Conservation (phyloP, 1,140 invertebrate genomes). For the Battus philenor region DNA sequence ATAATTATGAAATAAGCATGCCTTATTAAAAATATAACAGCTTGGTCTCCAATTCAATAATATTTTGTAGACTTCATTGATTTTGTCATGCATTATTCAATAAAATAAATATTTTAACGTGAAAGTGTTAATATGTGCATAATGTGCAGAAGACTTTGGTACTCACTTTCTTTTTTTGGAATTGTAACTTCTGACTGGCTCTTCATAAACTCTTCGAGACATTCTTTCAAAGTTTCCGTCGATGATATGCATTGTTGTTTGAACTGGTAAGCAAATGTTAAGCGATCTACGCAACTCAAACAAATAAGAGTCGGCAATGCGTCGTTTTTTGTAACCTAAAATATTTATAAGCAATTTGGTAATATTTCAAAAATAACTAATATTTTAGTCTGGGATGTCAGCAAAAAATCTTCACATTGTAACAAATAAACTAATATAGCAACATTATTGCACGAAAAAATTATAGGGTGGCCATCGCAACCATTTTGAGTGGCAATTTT, state of each 20-base stretch:
- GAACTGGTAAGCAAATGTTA: constrained; percentile 71
- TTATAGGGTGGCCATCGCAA: constrained; percentile 74
- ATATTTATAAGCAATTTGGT: constrained; percentile 24
- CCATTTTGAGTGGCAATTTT: constrained; percentile 72
- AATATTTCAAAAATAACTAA: constrained; percentile 20
- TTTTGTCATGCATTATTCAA: too few species aligned
- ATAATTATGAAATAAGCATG: too few species aligned
- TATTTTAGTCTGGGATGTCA: constrained; percentile 57
- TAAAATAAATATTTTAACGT: too few species aligned
- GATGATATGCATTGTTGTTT: constrained; percentile 71
- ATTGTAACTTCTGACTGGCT: constrained; percentile 40
- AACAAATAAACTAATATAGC: constrained; percentile 65
- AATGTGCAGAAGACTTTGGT: too few species aligned
- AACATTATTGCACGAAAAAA: constrained; percentile 70
- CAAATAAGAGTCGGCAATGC: constrained; percentile 71
- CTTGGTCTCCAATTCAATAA: too few species aligned
- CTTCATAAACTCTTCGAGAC: constrained; percentile 65
- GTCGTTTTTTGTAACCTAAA: constrained; percentile 69
- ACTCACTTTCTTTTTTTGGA: constrained; percentile 22
- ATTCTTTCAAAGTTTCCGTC: constrained; percentile 70
- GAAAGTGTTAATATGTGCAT: too few species aligned
- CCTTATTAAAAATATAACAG: too few species aligned
- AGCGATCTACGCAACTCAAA: constrained; percentile 67
- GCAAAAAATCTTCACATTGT: constrained; percentile 55
- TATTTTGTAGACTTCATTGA: too few species aligned